A percentile compares a stretch with the other conserved stretches of the same genome.
Evolutionary conservation across 2,888 invertebrate species (phyloP).

Genomic region (Pocota personata): DNA sequence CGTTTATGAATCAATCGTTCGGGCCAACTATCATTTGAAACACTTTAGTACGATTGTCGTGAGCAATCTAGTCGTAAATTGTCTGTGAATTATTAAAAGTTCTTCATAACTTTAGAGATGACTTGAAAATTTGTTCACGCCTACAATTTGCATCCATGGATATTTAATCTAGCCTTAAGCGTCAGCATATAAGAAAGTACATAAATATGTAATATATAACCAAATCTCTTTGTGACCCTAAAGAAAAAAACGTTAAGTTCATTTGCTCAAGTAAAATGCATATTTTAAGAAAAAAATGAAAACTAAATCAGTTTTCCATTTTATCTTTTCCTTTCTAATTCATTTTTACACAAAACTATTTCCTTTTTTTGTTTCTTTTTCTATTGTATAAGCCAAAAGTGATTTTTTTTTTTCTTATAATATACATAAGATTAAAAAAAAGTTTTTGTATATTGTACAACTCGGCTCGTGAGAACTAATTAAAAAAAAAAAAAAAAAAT

Average conservation of each 20-base stretch:
- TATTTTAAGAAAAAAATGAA: conserved; percentile 8
- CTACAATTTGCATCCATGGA: neutral
- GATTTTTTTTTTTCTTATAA: conserved; percentile 16
- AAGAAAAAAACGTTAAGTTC: conserved; percentile 24
- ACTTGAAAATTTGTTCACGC: neutral
- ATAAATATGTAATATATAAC: conserved; percentile 16
- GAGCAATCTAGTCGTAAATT: no score
- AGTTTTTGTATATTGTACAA: conserved; percentile 59
- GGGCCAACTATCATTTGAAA: no score
- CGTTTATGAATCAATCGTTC: no score
- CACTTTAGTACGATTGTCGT: no score
- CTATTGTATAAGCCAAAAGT: conserved; percentile 43
- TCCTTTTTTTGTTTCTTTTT: neutral
- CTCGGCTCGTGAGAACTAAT: conserved; percentile 72
- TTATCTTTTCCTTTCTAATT: neutral
- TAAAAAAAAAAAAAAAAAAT: conserved; percentile 34
- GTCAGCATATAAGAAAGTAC: conserved; percentile 27
- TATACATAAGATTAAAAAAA: conserved; percentile 32
- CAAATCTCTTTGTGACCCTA: conserved; percentile 8
- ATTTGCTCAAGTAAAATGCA: conserved; percentile 52
- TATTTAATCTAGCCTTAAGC: conserved; percentile 31
- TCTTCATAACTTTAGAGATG: neutral
- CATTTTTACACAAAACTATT: conserved; percentile 19
- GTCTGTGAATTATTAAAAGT: no score
- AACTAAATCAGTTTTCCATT: conserved; percentile 15